These are phyloP conservation scores for Tympanuchus pallidicinctus DNA, from an alignment of 2,113 vertebrate species.

Conservation along the genomic window DNA sequence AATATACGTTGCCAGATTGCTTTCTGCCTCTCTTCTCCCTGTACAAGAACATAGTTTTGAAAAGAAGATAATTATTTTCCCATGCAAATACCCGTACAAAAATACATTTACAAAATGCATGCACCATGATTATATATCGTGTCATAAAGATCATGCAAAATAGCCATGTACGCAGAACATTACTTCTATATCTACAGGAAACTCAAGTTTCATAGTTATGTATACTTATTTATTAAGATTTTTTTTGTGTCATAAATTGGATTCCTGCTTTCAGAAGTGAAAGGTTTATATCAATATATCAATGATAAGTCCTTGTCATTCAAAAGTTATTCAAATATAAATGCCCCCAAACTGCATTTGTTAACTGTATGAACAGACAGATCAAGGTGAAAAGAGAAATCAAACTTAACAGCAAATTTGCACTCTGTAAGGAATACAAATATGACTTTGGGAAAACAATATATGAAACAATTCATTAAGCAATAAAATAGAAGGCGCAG, in stretches of 20 bases:
- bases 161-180: background rate
- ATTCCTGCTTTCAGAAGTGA: background rate
- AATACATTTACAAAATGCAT: background rate
- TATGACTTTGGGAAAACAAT: background rate
- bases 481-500: background rate
- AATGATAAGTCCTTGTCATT: background rate
- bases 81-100: no score
- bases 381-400: background rate
- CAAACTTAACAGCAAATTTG: background rate
- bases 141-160: background rate
- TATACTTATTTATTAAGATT: background rate
- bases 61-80: background rate
- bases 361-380: background rate
- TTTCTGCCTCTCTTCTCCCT: background rate
- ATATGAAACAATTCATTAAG: background rate
- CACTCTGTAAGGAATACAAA: background rate
- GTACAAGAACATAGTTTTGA: background rate
- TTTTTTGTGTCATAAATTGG: background rate
- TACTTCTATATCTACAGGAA: background rate
- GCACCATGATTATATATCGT: background rate
- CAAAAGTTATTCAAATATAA: background rate
- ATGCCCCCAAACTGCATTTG: background rate
- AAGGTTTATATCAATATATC: background rate
- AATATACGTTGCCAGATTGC: background rate
- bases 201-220: background rate